A percentile compares a stretch with the other conserved stretches of the same genome.
phyloP scores from a whole-genome alignment of 1,140 invertebrate genomes.

The Drosophila sturtevanti region DNA sequence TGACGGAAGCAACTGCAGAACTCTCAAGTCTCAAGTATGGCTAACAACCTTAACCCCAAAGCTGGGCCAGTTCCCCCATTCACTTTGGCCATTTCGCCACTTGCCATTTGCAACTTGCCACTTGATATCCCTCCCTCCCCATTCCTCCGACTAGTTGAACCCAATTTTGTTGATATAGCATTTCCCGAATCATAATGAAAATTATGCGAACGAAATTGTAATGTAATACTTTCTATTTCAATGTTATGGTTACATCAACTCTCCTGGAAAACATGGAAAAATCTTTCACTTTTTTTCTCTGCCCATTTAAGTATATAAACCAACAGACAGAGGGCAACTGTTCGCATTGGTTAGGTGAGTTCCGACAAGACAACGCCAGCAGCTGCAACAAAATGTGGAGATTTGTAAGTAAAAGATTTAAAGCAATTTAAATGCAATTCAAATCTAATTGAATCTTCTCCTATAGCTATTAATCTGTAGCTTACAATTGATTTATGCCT shows the following conservation, averaged over 20 bases:
- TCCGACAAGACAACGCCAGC: slow-evolving; percentile 25
- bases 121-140: slow-evolving; percentile 57
- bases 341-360: slow-evolving; percentile 51
- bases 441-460: not conserved
- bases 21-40: slow-evolving; percentile 59
- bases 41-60: slow-evolving; percentile 79
- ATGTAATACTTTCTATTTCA: slow-evolving; percentile 79
- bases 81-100: slow-evolving; percentile 33
- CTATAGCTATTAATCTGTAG: slow-evolving; percentile 52
- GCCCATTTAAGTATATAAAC: slow-evolving; percentile 52
- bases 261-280: slow-evolving; percentile 34
- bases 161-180: slow-evolving; percentile 74
- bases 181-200: slow-evolving; percentile 74
- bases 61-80: slow-evolving; percentile 43
- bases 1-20: slow-evolving; percentile 70
- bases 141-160: slow-evolving; percentile 49
- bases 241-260: slow-evolving; percentile 79
- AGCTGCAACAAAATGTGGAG: slow-evolving; percentile 49
- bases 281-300: slow-evolving; percentile 65
- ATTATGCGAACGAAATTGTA: slow-evolving; percentile 73
- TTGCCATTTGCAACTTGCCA: slow-evolving; percentile 24
- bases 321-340: slow-evolving; percentile 25
- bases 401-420: slow-evolving; percentile 53
- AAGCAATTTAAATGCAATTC: no score
- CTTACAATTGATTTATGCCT: slow-evolving; percentile 57